A percentile compares a stretch with the other conserved stretches of the same genome.
Conservation (phyloP, 1,140 invertebrate genomes). For the Aphelenchoides besseyi region DNA sequence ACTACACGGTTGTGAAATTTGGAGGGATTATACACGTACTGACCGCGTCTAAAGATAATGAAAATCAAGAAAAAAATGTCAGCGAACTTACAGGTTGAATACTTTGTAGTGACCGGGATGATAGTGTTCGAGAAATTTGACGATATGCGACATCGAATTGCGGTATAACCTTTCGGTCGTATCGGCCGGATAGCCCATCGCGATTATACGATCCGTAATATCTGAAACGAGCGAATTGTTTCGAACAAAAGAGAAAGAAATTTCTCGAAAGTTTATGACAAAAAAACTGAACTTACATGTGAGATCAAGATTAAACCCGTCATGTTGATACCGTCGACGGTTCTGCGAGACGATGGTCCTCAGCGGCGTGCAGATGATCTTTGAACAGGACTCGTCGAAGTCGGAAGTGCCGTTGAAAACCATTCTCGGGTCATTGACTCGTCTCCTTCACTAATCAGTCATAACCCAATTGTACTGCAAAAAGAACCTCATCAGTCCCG, state of each 20-base stretch:
- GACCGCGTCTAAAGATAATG: slow-evolving; percentile 63
- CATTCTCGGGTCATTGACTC: no score
- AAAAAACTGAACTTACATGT: slow-evolving; percentile 46
- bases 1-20: slow-evolving; percentile 68
- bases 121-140: slow-evolving; percentile 68
- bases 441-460: no score
- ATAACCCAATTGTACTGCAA: no score
- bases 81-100: slow-evolving; percentile 68
- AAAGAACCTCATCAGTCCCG: no score
- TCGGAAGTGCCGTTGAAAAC: no score
- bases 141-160: slow-evolving; percentile 69
- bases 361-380: slow-evolving; percentile 26
- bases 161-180: slow-evolving; percentile 68
- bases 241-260: slow-evolving; percentile 22
- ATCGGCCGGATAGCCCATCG: slow-evolving; percentile 67
- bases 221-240: slow-evolving; percentile 33
- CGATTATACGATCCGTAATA: slow-evolving; percentile 51
- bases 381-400: neutral
- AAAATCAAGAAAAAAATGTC: slow-evolving; percentile 22
- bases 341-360: slow-evolving; percentile 54
- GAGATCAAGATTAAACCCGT: slow-evolving; percentile 53
- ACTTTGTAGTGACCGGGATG: slow-evolving; percentile 69
- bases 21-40: slow-evolving; percentile 67
- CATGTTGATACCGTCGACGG: slow-evolving; percentile 38
- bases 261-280: neutral